Conservation (phyloP, 2,797 vertebrate species). For the Apodemus agrarius region DNA sequence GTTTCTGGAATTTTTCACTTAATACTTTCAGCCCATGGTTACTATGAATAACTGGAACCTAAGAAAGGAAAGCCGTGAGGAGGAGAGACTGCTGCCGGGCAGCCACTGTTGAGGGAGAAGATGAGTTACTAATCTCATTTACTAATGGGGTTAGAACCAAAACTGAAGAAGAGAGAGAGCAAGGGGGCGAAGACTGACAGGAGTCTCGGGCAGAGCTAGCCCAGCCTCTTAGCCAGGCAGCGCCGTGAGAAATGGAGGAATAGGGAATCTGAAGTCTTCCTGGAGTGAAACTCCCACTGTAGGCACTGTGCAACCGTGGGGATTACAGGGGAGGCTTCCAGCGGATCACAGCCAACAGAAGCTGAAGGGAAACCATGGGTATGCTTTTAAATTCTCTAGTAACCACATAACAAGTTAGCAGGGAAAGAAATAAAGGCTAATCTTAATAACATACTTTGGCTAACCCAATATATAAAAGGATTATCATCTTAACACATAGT, state of each 20-base stretch:
- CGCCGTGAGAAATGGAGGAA: background rate
- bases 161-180: background rate
- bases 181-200: background rate
- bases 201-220: background rate
- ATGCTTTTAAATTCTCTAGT: background rate
- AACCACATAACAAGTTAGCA: background rate
- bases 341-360: background rate
- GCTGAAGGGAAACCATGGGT: background rate
- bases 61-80: background rate
- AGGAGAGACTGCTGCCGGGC: too few species aligned
- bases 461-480: conserved; percentile 16
- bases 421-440: background rate
- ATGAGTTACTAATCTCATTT: background rate
- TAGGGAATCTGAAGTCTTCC: too few species aligned
- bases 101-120: conserved; percentile 33
- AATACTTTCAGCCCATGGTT: conserved; percentile 1
- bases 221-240: background rate
- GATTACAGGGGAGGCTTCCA: background rate
- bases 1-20: conserved; percentile 2
- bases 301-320: background rate
- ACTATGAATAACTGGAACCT: background rate
- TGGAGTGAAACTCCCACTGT: background rate
- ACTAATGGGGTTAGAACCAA: background rate
- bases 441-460: background rate
- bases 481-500: background rate